These are phyloP conservation scores for Synergus gifuensis DNA, from an alignment of 2,888 invertebrate species.

Conservation along the genomic window DNA sequence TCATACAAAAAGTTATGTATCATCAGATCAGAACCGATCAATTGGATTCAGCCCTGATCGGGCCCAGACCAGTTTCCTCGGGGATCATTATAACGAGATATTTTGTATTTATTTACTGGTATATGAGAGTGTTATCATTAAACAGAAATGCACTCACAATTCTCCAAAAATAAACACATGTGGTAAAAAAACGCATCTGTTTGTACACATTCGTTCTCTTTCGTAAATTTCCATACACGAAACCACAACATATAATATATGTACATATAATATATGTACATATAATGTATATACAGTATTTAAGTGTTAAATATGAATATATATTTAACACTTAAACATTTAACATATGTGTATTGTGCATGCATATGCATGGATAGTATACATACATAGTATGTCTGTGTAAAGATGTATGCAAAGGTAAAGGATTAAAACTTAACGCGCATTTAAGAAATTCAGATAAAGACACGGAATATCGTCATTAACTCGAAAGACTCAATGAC, in stretches of 20 bases:
- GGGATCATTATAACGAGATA: not conserved
- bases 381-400: not conserved
- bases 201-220: not conserved
- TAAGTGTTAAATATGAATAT: no score
- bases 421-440: not conserved
- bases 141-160: not conserved
- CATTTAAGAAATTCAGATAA: not conserved
- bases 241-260: slow-evolving; percentile 1
- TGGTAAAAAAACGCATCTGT: not conserved
- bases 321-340: slow-evolving; percentile 10
- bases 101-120: not conserved
- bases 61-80: no score
- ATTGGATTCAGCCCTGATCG: no score
- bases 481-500: not conserved
- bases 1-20: no score
- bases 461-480: not conserved
- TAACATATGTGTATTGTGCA: not conserved
- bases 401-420: not conserved
- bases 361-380: not conserved
- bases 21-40: no score
- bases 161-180: not conserved
- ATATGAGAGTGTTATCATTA: not conserved
- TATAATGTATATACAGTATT: no score
- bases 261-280: no score
- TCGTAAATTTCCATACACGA: not conserved